These are phyloP conservation scores for Schizothorax lantsangensis DNA, from an alignment of 2,797 vertebrate species.

Conservation along the genomic window DNA sequence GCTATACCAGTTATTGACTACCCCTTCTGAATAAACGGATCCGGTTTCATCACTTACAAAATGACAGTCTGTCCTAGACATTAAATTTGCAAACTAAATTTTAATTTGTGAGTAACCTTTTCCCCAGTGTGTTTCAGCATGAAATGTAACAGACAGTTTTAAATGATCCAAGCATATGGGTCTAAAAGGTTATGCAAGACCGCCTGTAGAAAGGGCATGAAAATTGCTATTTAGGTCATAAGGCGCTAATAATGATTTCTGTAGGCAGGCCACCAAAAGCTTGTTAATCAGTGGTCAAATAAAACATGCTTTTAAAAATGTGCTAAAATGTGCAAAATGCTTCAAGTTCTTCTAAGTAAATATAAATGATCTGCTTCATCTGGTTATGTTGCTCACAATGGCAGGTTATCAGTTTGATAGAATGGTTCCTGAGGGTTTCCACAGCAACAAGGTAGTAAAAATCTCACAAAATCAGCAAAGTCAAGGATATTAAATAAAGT, in stretches of 20 bases:
- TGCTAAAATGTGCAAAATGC: not conserved
- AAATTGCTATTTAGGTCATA: conserved; percentile 9
- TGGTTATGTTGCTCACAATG: not conserved
- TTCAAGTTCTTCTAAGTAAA: not conserved
- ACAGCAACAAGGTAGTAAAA: conserved; percentile 25
- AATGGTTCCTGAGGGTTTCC: conserved; percentile 15
- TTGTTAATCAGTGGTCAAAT: conserved; percentile 8
- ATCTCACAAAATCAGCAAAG: conserved; percentile 5
- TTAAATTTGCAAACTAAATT: not conserved
- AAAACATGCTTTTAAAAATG: not conserved
- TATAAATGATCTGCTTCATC: not conserved
- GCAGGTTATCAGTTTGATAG: not conserved
- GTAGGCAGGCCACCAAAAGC: not conserved
- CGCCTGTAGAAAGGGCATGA: not conserved
- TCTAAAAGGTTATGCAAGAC: conserved; percentile 28
- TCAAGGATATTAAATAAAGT: conserved; percentile 33
- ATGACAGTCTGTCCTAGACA: not conserved
- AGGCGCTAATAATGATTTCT: conserved; percentile 4
- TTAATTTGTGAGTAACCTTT: not conserved
- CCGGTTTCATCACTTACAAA: not conserved
- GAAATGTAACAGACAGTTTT: conserved; percentile 7
- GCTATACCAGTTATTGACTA: not conserved
- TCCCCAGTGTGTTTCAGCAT: conserved; percentile 49
- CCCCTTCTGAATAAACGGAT: not conserved
- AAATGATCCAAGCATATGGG: conserved; percentile 21